These are phyloP conservation scores for Stichodactyla helianthus DNA, from an alignment of 64 coral and sea anemone species.

Conservation along the genomic window DNA sequence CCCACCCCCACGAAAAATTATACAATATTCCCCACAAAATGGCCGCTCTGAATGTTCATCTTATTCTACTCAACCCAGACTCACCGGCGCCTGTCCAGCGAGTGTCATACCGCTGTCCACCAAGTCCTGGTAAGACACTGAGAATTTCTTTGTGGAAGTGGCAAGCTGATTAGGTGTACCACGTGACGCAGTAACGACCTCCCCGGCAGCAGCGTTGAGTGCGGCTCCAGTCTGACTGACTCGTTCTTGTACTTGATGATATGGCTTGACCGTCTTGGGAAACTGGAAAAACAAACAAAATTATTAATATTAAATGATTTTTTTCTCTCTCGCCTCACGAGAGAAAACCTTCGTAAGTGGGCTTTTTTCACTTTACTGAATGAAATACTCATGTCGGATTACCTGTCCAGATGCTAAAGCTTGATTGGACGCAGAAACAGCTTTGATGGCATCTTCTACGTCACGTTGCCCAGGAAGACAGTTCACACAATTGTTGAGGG, in stretches of 20 bases:
- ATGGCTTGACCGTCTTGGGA: slow-evolving; percentile 64
- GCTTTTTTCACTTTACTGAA: too few relatives aligned
- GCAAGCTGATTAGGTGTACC: slow-evolving; percentile 92
- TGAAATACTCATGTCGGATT: not conserved
- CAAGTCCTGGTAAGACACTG: slow-evolving; percentile 81
- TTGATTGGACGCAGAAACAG: slow-evolving; percentile 71
- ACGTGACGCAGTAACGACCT: slow-evolving; percentile 88
- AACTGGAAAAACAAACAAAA: slow-evolving; percentile 42
- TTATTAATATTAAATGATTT: not conserved
- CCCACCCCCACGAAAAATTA: too few relatives aligned
- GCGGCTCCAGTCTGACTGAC: slow-evolving; percentile 83
- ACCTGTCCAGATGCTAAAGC: slow-evolving; percentile 78
- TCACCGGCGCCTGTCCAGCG: slow-evolving; percentile 89
- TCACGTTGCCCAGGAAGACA: slow-evolving; percentile 93
- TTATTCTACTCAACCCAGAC: not conserved
- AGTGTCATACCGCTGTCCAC: slow-evolving; percentile 82
- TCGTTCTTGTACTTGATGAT: slow-evolving; percentile 83
- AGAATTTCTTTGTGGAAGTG: slow-evolving; percentile 93
- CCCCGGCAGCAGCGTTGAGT: slow-evolving; percentile 85
- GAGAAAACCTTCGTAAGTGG: too few relatives aligned
- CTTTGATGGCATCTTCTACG: slow-evolving; percentile 93
- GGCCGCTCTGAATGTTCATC: too few relatives aligned
- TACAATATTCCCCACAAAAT: too few relatives aligned
- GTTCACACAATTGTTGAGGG: slow-evolving; percentile 97
- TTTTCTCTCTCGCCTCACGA: too few relatives aligned